Percentiles rank a stretch among this genome's conserved stretches.
Evolutionary conservation across 2,888 invertebrate species (phyloP).

Genomic region (Thera obeliscata): DNA sequence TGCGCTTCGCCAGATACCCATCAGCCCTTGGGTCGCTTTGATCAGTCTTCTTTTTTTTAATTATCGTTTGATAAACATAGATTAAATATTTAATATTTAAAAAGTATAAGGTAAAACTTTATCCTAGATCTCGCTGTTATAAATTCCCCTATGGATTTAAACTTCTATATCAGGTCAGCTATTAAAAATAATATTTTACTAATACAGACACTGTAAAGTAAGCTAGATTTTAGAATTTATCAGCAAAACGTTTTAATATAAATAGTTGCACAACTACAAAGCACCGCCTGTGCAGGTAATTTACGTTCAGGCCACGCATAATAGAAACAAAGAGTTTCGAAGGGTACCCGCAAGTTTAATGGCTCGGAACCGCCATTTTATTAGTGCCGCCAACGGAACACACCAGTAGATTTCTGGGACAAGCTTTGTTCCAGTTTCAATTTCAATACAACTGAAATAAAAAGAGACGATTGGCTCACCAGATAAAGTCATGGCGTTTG

Average conservation of each 20-base stretch:
- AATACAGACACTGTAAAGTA: too few relatives aligned
- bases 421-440: slow-evolving; percentile 36
- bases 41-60: too few relatives aligned
- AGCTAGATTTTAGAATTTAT: background rate
- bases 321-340: slow-evolving; percentile 52
- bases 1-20: too few relatives aligned
- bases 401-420: slow-evolving; percentile 36
- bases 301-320: slow-evolving; percentile 40
- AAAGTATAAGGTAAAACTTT: too few relatives aligned
- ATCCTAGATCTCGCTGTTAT: too few relatives aligned
- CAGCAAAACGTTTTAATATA: slow-evolving; percentile 11
- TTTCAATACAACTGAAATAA: slow-evolving; percentile 22
- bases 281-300: slow-evolving; percentile 34
- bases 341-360: slow-evolving; percentile 55
- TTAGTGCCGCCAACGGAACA: slow-evolving; percentile 46
- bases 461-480: slow-evolving; percentile 8
- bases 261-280: slow-evolving; percentile 22
- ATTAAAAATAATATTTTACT: too few relatives aligned
- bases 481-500: slow-evolving; percentile 2
- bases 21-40: too few relatives aligned
- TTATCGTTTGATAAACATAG: too few relatives aligned
- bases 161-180: too few relatives aligned
- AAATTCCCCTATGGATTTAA: too few relatives aligned
- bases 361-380: slow-evolving; percentile 59
- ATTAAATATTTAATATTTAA: too few relatives aligned